Conservation (phyloP, 2,797 vertebrate species). For the Cheirogaleus major region DNA sequence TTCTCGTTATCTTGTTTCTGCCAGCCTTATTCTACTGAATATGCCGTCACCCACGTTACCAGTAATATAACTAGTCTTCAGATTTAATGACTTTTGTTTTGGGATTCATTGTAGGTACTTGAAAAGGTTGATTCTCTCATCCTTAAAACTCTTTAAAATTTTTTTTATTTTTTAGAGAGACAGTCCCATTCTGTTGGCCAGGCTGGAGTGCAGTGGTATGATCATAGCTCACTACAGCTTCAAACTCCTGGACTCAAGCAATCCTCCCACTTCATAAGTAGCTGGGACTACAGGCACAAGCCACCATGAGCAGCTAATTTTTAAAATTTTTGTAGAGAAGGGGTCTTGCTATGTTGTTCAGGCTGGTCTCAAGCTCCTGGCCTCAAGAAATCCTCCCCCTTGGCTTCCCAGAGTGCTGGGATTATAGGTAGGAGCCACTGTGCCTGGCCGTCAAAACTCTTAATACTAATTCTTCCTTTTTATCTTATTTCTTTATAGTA, state of each 20-base stretch:
- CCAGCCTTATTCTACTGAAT: background rate
- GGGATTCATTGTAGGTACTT: background rate
- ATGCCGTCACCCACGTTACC: background rate
- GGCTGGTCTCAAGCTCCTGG: background rate
- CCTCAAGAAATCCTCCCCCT: background rate
- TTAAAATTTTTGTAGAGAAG: background rate
- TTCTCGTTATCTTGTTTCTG: background rate
- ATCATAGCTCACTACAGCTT: background rate
- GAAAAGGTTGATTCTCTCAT: background rate
- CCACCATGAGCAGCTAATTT: background rate
- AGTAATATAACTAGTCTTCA: background rate
- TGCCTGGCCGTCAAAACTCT: background rate
- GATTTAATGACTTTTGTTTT: background rate
- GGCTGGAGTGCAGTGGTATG: background rate
- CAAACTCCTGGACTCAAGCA: background rate
- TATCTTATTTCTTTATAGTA: background rate
- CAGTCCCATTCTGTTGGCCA: background rate
- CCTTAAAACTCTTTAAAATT: background rate
- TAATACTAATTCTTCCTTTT: background rate
- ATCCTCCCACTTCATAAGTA: background rate
- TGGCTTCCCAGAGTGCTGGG: background rate
- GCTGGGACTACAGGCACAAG: background rate
- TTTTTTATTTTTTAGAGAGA: background rate
- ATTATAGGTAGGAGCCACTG: background rate
- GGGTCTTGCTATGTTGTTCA: background rate